Evolutionary conservation across 2,113 vertebrate species (phyloP).

Genomic region (Charina bottae): DNA sequence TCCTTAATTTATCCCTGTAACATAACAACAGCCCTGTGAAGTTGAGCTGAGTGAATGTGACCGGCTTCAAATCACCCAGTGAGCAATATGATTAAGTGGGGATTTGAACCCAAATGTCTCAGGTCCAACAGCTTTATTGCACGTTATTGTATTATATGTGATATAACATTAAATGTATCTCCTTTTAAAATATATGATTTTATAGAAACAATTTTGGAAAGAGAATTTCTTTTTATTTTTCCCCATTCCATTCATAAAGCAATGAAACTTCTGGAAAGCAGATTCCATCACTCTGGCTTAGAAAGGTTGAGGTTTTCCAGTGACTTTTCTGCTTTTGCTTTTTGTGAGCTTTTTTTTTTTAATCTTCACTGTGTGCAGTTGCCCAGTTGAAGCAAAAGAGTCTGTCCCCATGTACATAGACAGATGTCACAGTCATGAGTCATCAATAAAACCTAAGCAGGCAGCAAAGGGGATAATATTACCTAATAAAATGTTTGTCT

Average conservation of each 20-base stretch:
- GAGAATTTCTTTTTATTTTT: slow-evolving; percentile 24
- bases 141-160: neutral
- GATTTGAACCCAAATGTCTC: neutral
- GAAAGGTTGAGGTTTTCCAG: slow-evolving; percentile 25
- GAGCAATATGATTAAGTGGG: neutral
- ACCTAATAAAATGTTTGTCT: slow-evolving; percentile 18
- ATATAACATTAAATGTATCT: neutral
- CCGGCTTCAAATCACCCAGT: neutral
- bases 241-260: slow-evolving; percentile 32
- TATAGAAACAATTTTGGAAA: neutral
- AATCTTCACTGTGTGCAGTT: slow-evolving; percentile 35
- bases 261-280: slow-evolving; percentile 44
- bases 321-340: slow-evolving; percentile 35
- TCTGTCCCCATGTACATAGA: slow-evolving; percentile 28
- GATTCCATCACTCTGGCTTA: slow-evolving; percentile 19
- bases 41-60: neutral
- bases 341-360: slow-evolving; percentile 3
- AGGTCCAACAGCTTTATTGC: neutral
- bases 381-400: slow-evolving; percentile 20
- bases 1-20: neutral
- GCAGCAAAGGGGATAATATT: slow-evolving; percentile 30
- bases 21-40: neutral
- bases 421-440: slow-evolving; percentile 10
- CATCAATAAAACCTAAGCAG: slow-evolving; percentile 39
- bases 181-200: neutral